Evolutionary conservation across 2,113 vertebrate species (phyloP), one percentile per base, ranked within the genome.

Genomic region (Prochilodus magdalenae): DNA sequence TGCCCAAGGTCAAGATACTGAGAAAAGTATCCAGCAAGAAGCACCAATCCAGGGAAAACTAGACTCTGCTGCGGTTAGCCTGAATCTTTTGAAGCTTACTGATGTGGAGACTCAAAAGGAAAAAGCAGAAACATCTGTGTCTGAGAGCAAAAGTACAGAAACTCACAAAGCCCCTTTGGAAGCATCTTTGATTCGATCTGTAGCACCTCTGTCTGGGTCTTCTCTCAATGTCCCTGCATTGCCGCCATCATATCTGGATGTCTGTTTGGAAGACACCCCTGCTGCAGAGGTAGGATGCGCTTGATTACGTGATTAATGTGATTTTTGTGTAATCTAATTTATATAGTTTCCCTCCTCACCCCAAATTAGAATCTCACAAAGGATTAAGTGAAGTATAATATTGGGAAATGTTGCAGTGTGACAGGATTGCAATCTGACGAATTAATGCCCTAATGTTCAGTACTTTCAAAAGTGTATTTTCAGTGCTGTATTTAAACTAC

Each of bases 211-310:
- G 14, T 96, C 96, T 0, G 87, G 94, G 15, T 93, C 92, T 13
- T 71, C 93, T 22, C 95, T 99, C 26, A 97, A 91, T 88, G 87
- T 98, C 80, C 97, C 98, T 18, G 79, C 91, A n/a, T 84, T 94
- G 55, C 94, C 97, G 15, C 84, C 91, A 12, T 86, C 92, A 0
- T 98, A 93, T 79, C 83, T 99, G 49, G 91, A 96, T 26, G 94
- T 97, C 13, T 73, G 89, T 44, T 91, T 97, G 80, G 89, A 90
- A 85, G 93, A 94, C 33, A 36, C 80, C n/a, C 24, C 24, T 14
- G 22, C 79, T 62, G 90, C 94, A 92, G 93, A 94, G 85, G 93
- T 93, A 80, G 84, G 69, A 40, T 33, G 20, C 26, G 11, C 24
- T 10, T 22, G 11, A 55, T 7, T 16, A 33, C 0, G 16, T 72